Percentiles rank a stretch among this genome's conserved stretches.
These are phyloP conservation scores for Perccottus glenii DNA, from an alignment of 2,113 vertebrate genomes.

Conservation along the genomic window DNA sequence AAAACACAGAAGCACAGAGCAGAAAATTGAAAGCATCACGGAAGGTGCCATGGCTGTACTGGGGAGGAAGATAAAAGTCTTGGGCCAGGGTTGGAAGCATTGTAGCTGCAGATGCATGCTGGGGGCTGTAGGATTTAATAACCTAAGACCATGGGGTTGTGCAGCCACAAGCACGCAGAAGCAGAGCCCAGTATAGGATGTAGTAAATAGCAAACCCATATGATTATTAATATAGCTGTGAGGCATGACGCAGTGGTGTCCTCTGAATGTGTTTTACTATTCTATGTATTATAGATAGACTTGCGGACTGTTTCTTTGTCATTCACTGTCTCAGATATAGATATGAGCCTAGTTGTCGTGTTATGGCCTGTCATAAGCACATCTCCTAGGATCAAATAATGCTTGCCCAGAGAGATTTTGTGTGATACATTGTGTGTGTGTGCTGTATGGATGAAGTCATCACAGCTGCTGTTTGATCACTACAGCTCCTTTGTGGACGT, in stretches of 20 bases:
- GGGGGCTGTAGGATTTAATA: constrained; percentile 78
- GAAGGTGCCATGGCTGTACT: constrained; percentile 76
- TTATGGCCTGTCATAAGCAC: constrained; percentile 59
- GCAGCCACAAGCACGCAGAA: constrained; percentile 58
- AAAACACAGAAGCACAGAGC: constrained; percentile 82
- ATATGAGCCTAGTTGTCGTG: constrained; percentile 56
- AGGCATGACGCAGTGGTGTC: constrained; percentile 56
- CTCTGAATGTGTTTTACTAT: constrained; percentile 59
- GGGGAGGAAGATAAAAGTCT: constrained; percentile 79
- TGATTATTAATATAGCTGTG: constrained; percentile 72
- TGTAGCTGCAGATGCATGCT: constrained; percentile 73
- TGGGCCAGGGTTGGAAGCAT: constrained; percentile 73
- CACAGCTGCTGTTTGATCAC: constrained; percentile 68
- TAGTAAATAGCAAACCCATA: constrained; percentile 67
- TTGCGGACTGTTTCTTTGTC: constrained; percentile 53
- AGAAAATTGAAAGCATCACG: constrained; percentile 85
- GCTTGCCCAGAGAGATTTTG: constrained; percentile 54
- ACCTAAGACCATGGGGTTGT: constrained; percentile 72
- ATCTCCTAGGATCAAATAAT: constrained; percentile 69
- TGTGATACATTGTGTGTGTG: constrained; percentile 30
- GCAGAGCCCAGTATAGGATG: constrained; percentile 63
- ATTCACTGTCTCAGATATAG: constrained; percentile 61
- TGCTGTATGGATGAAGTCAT: constrained; percentile 75
- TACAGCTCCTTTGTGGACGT: constrained; percentile 62
- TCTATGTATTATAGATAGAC: constrained; percentile 65